These are phyloP conservation scores for Cyrtonyx montezumae DNA, from an alignment of 2,113 vertebrate species.

Conservation along the genomic window DNA sequence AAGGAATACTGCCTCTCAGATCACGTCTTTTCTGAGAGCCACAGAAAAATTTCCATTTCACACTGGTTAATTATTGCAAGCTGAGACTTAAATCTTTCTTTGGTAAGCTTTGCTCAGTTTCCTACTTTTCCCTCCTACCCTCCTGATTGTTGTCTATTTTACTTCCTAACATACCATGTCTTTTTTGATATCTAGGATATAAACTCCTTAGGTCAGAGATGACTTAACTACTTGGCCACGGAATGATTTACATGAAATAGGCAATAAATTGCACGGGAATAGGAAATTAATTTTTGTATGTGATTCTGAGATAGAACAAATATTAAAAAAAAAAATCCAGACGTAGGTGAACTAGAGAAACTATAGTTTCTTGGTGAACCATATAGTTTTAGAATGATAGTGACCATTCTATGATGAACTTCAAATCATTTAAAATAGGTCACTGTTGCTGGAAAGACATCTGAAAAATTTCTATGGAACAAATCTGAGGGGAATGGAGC, in stretches of 20 bases:
- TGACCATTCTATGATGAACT: neutral
- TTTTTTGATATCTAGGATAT: neutral
- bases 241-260: neutral
- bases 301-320: neutral
- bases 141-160: neutral
- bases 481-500: neutral
- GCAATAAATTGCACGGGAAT: too few species aligned
- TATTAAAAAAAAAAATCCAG: neutral
- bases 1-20: neutral
- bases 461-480: neutral
- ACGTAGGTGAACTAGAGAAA: neutral
- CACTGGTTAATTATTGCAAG: slow-evolving; percentile 9
- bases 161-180: neutral
- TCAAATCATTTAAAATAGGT: neutral
- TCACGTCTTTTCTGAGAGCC: slow-evolving; percentile 18
- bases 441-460: neutral
- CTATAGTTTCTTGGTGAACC: neutral
- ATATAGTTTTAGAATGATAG: neutral
- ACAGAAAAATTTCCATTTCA: slow-evolving; percentile 8
- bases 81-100: slow-evolving; percentile 4
- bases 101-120: slow-evolving; percentile 30
- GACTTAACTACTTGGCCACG: neutral
- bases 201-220: neutral
- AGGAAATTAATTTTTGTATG: neutral
- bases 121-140: neutral